Evolutionary conservation across 2,113 vertebrate genomes (phyloP).

Genomic region (Romanogobio albipinnatus): DNA sequence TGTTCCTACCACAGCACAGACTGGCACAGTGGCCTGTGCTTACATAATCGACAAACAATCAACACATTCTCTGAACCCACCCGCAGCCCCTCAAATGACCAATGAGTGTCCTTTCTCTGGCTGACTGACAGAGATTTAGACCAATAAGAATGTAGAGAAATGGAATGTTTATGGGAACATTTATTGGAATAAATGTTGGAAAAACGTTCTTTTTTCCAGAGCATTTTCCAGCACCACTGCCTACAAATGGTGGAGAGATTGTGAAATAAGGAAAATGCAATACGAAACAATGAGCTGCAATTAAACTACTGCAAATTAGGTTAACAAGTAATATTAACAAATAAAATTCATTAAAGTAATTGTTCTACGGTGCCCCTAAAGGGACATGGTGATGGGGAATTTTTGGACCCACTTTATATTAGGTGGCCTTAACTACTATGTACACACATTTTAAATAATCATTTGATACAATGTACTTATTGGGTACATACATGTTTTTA

Average conservation of each 20-base stretch:
- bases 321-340: neutral
- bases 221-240: neutral
- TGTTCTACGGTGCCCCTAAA: neutral
- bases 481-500: too few relatives aligned
- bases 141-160: neutral
- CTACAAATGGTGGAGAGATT: neutral
- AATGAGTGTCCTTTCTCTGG: neutral
- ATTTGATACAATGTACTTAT: too few relatives aligned
- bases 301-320: neutral
- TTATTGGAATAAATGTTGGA: neutral
- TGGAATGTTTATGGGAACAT: neutral
- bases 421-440: too few relatives aligned
- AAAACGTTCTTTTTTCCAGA: neutral
- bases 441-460: too few relatives aligned
- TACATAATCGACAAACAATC: constrained; percentile 36
- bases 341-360: neutral
- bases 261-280: neutral
- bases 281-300: neutral
- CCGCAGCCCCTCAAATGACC: neutral
- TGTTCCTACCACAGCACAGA: constrained; percentile 45
- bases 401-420: too few relatives aligned
- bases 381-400: neutral
- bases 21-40: constrained; percentile 44
- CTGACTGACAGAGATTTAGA: neutral
- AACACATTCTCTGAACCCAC: neutral